A percentile compares a stretch with the other conserved stretches of the same genome.
Conservation (phyloP, 2,888 invertebrate genomes). For the Meteorus cinctellus region DNA sequence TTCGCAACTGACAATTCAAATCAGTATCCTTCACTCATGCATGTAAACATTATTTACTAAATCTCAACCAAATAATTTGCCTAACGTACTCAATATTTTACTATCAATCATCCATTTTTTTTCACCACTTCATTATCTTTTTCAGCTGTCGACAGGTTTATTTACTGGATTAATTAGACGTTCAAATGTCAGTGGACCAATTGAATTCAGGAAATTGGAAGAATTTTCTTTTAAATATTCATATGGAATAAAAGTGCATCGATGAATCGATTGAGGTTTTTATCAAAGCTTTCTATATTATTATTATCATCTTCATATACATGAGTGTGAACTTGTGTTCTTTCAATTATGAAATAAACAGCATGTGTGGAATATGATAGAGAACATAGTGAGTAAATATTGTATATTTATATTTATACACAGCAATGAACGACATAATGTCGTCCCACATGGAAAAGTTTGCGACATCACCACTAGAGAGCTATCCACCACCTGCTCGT, state of each 20-base stretch:
- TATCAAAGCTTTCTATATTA: slow-evolving; percentile 16
- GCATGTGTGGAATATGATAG: not conserved
- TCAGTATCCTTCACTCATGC: no score
- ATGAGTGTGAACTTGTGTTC: no score
- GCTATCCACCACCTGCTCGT: slow-evolving; percentile 38
- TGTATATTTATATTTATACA: slow-evolving; percentile 17
- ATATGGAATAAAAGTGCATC: not conserved
- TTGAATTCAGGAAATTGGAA: slow-evolving; percentile 34
- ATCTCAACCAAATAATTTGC: no score
- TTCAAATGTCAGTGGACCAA: not conserved
- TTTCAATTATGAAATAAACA: not conserved
- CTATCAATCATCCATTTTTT: no score
- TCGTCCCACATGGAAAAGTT: slow-evolving; percentile 39
- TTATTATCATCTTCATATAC: no score
- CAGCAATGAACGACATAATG: slow-evolving; percentile 19
- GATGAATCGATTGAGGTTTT: slow-evolving; percentile 36
- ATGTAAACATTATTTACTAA: no score
- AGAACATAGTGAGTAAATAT: not conserved
- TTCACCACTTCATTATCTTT: not conserved
- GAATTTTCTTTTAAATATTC: not conserved
- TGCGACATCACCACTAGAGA: slow-evolving; percentile 12
- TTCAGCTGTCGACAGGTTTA: not conserved
- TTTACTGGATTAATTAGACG: not conserved
- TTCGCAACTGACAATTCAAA: no score
- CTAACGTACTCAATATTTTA: no score